Conservation (phyloP, 2,888 invertebrate genomes). For the Gymnoscelis rufifasciata region DNA sequence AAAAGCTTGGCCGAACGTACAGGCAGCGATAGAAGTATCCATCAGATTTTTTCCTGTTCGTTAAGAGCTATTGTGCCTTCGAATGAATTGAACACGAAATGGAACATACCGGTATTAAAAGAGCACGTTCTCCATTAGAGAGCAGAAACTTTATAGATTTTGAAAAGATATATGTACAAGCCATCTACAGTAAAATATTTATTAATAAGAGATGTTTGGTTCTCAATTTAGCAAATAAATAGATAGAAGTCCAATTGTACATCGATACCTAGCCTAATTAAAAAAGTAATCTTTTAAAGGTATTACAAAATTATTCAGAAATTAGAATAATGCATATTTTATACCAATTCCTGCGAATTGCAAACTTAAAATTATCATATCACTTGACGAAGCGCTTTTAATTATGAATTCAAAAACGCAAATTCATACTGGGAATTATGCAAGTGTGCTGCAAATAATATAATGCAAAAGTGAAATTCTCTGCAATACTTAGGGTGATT, state of each 20-base stretch:
- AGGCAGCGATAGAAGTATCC: slow-evolving; percentile 3
- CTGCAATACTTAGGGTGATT: no score
- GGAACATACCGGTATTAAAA: no score
- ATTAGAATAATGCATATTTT: slow-evolving; percentile 22
- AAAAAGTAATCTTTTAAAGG: no score
- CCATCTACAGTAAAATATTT: no score
- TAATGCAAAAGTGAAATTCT: background rate
- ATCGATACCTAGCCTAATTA: no score
- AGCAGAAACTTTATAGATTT: no score
- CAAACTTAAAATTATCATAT: slow-evolving; percentile 7
- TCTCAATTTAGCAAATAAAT: no score
- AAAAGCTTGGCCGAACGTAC: slow-evolving; percentile 16
- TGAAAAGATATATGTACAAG: no score
- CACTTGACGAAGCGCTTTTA: background rate
- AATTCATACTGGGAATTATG: background rate
- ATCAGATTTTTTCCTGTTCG: background rate
- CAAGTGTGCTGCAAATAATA: background rate
- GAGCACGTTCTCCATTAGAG: no score
- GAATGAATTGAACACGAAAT: no score
- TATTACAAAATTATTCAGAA: slow-evolving; percentile 6
- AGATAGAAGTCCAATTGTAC: no score
- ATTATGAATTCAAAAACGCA: slow-evolving; percentile 1
- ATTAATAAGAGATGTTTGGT: no score
- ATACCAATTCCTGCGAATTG: slow-evolving; percentile 12
- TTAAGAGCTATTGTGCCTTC: background rate